Evolutionary conservation across 2,888 invertebrate species (phyloP).

Genomic region (Ectobius pallidus): DNA sequence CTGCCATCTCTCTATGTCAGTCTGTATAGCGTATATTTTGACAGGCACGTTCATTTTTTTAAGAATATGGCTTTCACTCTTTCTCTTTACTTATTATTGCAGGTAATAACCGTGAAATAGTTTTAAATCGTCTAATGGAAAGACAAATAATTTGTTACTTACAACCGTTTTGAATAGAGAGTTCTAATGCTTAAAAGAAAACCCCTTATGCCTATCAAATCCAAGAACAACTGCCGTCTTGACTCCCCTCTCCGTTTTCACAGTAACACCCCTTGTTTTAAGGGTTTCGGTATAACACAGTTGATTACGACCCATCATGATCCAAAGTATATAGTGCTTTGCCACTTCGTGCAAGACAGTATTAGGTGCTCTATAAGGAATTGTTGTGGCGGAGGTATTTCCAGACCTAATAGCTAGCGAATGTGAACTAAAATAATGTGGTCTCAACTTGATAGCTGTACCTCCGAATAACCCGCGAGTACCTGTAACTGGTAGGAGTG

Average conservation of each 20-base stretch:
- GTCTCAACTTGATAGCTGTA: no score
- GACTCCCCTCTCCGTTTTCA: background rate
- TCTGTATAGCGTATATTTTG: background rate
- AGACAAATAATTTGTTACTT: no score
- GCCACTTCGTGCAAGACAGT: background rate
- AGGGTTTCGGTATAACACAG: constrained; percentile 18
- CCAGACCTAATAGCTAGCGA: no score
- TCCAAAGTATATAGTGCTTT: background rate
- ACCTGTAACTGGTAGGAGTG: no score
- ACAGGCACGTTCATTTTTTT: background rate
- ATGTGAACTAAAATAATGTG: no score
- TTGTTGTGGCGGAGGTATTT: no score
- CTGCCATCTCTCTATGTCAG: background rate
- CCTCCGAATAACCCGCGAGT: no score
- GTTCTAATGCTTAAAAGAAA: constrained; percentile 2
- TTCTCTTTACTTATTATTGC: no score
- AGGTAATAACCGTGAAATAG: no score
- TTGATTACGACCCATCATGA: constrained; percentile 2
- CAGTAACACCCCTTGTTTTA: constrained; percentile 13
- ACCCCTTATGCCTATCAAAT: background rate
- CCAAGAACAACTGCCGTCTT: constrained; percentile 9
- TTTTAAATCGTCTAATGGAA: no score
- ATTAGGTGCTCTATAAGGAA: no score
- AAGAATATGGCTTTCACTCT: background rate
- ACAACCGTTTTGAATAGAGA: no score